Conservation (phyloP, 2,797 vertebrate genomes). For the Hemitrygon akajei region DNA sequence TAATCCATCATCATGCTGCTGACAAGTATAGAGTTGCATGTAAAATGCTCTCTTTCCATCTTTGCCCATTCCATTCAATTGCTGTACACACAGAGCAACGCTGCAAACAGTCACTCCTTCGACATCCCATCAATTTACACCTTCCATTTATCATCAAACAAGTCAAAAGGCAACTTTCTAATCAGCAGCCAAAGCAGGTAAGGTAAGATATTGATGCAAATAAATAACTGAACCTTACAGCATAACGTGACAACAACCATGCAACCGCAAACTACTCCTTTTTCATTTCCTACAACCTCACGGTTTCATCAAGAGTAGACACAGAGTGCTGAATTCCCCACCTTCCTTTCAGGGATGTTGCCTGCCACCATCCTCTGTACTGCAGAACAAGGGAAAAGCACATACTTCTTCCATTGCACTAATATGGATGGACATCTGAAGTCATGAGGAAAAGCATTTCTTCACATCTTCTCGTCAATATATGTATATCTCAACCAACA, state of each 20-base stretch:
- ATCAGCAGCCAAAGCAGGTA: neutral
- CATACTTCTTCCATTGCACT: no score
- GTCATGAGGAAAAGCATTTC: neutral
- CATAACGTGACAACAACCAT: neutral
- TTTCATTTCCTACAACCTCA: neutral
- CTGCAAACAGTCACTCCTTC: neutral
- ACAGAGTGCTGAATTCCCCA: neutral
- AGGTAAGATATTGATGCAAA: neutral
- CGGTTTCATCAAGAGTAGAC: neutral
- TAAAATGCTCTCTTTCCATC: neutral
- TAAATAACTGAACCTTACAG: neutral
- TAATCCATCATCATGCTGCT: neutral
- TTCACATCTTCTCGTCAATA: neutral
- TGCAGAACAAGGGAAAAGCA: neutral
- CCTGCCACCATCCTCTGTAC: neutral
- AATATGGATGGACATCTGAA: no score
- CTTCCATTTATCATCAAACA: neutral
- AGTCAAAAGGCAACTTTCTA: neutral
- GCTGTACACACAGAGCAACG: neutral
- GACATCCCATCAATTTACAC: neutral
- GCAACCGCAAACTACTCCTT: neutral
- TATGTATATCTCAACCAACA: neutral
- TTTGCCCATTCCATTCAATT: neutral
- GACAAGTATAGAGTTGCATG: neutral
- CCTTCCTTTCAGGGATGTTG: neutral